A percentile compares a stretch with the other conserved stretches of the same genome.
Evolutionary conservation across 2,888 invertebrate genomes (phyloP).

Genomic region (Eupsilia transversa): DNA sequence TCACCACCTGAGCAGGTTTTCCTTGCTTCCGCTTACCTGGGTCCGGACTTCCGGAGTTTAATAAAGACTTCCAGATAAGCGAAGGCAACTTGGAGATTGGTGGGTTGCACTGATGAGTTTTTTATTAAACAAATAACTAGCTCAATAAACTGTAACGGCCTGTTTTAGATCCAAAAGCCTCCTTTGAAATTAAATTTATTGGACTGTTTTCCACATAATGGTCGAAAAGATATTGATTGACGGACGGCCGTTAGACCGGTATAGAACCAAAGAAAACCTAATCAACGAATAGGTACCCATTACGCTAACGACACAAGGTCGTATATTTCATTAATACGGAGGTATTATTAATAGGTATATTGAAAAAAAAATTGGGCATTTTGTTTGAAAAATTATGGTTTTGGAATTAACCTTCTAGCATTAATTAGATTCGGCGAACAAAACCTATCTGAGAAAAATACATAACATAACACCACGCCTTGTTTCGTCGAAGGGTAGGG

Average conservation of each 20-base stretch:
- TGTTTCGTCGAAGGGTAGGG: no score
- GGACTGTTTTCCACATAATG: slow-evolving; percentile 54
- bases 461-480: no score
- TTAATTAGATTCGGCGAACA: background rate
- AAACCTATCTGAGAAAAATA: background rate
- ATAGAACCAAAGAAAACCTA: slow-evolving; percentile 44
- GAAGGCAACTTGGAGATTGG: no score
- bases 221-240: slow-evolving; percentile 49
- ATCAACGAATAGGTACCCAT: slow-evolving; percentile 37
- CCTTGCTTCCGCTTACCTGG: no score
- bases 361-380: slow-evolving; percentile 2
- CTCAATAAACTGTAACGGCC: slow-evolving; percentile 32
- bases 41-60: no score
- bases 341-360: slow-evolving; percentile 9
- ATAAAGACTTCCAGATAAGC: no score
- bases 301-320: slow-evolving; percentile 49
- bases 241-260: slow-evolving; percentile 28
- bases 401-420: background rate
- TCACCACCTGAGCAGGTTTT: no score
- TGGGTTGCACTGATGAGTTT: slow-evolving; percentile 4
- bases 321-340: slow-evolving; percentile 22
- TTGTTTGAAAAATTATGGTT: background rate
- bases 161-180: slow-evolving; percentile 29
- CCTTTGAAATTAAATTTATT: slow-evolving; percentile 51
- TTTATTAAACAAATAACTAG: slow-evolving; percentile 30